These are phyloP conservation scores for Aphodius granarius DNA, from an alignment of 2,888 invertebrate genomes.

Conservation along the genomic window DNA sequence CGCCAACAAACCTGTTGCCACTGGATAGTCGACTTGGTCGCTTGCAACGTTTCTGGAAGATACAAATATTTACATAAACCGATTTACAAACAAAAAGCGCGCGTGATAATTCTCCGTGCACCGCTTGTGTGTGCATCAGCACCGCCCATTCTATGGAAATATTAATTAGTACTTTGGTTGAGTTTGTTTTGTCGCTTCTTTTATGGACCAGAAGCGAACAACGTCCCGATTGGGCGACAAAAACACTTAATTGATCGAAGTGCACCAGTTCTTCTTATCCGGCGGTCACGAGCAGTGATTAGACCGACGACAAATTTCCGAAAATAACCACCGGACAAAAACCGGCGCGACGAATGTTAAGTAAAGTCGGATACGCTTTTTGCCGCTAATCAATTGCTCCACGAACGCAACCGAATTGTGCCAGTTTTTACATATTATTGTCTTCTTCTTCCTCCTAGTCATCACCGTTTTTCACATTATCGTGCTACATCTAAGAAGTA, in stretches of 20 bases:
- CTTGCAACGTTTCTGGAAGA: background rate
- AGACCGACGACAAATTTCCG: conserved; percentile 15
- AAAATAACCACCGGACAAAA: conserved; percentile 18
- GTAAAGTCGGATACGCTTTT: conserved; percentile 25
- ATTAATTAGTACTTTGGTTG: background rate
- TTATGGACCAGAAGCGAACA: background rate
- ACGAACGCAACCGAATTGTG: background rate
- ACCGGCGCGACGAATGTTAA: conserved; percentile 20
- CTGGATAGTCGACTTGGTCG: background rate
- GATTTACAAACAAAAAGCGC: background rate
- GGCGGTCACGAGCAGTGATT: conserved; percentile 5
- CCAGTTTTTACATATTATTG: conserved; percentile 6
- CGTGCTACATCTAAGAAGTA: background rate
- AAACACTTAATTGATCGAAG: background rate
- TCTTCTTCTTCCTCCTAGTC: background rate
- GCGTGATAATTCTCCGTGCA: background rate
- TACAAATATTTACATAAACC: background rate
- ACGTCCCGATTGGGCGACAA: background rate
- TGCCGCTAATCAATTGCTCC: conserved; percentile 21
- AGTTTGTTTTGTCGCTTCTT: background rate
- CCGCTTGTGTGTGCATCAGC: background rate
- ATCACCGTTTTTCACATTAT: background rate
- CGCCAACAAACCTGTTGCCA: background rate
- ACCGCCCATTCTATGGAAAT: conserved; percentile 9
- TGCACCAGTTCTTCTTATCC: background rate